Base-by-base conservation (phyloP, 1,140 invertebrate species). In the Drosophila nigrodunni region DNA sequence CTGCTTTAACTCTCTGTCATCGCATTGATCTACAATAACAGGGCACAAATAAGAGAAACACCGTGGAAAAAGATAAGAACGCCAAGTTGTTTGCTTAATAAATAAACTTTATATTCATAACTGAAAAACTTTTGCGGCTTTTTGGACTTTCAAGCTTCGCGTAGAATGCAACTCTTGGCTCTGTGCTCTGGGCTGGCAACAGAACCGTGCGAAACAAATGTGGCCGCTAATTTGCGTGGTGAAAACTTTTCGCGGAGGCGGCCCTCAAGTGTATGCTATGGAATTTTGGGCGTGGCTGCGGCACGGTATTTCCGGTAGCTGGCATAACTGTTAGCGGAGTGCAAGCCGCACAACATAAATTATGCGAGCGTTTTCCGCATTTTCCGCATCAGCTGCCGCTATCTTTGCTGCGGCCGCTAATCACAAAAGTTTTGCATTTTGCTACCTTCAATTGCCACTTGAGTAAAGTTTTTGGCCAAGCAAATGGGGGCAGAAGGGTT, bases 31-130 rank as follows among this genome's bases (percentile, higher is more conserved):
- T 15, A 3, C 7, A 4, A 52, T 15, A 37, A 11, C 39, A 61
- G 58, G 47, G 55, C 60, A 61, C 50, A 52, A 37, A 70, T 64
- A 78, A 55, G 54, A 82, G 44, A 68, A 64, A 71, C 69, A 69
- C 68, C 72, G 79, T 73, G 67, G 66, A 62, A 64, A 60, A 43
- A 89, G 83, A 88, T 88, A 88, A 88, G 83, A 79, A 64, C 61
- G 77, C 80, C 81, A 89, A 89, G 80, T 88, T 87, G 82, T 87
- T 87, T 83, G 80, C 83, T 89, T 85, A 88, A 88, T 88, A 88
- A 88, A 88, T 88, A 88, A 88, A 88, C 85, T 88, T 88, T 88
- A 88, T 88, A 88, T 89, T 88, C 85, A 88, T 89, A 88, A 88
- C 80, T 89, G 83, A 89, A 88, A 88, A 88, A 88, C 62, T 88